Evolutionary conservation across 2,113 vertebrate species (phyloP), one percentile per base, ranked within the genome.

Genomic region (Himantopus leucocephalus): DNA sequence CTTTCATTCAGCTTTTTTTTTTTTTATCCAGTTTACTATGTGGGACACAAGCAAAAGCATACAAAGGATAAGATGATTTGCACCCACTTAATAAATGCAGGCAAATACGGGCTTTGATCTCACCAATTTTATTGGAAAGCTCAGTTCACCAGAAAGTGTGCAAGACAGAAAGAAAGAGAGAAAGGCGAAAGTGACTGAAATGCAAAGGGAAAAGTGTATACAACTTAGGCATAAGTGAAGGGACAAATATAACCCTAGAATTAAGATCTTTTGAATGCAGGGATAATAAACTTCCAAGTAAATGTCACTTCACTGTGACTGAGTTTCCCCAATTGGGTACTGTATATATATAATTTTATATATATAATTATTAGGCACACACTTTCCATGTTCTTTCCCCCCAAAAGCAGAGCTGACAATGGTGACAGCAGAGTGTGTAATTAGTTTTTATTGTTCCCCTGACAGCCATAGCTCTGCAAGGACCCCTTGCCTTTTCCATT

Each of bases 401-500:
- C 96, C 92, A 93, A 96, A 95, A 96, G 95, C 92, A 93, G 66
- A 96, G 68, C 80, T 96, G 95, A 97, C 97, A 98, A 96, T 89
- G 77, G 88, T 97, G 95, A 98, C 59, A 95, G 94, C 45, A 71
- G 84, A 97, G 96, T 97, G 95, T 98, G 97, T 98, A 97, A 98
- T 98, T 98, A 98, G 96, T 97, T 97, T 97, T 97, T 95, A 98
- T 98, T 98, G 97, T 98, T 98, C 98, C 97, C 98, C 73, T 97
- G 97, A 98, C 97, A 98, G 97, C 92, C 95, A 96, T 50, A 97
- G 96, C 92, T 96, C 94, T 96, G 95, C 66, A 96, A 97, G 96
- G 94, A 97, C 95, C 96, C 92, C 96, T 97, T 97, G 96, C 97
- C 97, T 98, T 97, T 96, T 96, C 97, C 94, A 95, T 95, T 97